phyloP scores from a whole-genome alignment of 23 tunicate species.

The Styela clava region DNA sequence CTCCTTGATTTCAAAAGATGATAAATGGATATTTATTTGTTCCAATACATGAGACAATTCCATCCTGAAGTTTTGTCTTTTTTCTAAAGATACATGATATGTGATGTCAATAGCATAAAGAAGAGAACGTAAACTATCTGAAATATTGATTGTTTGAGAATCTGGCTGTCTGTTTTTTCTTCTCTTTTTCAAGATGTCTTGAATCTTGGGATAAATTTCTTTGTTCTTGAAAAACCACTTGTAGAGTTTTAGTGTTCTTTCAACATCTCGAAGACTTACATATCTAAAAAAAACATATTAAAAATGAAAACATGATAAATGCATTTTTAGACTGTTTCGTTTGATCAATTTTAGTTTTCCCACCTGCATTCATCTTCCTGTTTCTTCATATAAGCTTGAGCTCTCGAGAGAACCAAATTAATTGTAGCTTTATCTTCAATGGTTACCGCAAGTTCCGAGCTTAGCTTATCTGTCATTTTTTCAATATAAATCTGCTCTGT shows the following conservation, averaged over 20 bases:
- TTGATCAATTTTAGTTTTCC: not conserved
- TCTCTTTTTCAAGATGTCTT: too few relatives aligned
- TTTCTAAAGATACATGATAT: conserved; percentile 54
- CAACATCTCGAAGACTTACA: conserved; percentile 48
- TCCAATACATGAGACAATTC: not conserved
- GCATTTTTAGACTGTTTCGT: too few relatives aligned
- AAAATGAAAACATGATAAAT: too few relatives aligned
- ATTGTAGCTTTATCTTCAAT: not conserved
- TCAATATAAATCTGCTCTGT: conserved; percentile 47
- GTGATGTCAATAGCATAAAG: conserved; percentile 48
- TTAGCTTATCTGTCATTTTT: conserved; percentile 32
- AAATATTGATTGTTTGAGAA: not conserved
- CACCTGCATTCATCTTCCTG: conserved; percentile 41
- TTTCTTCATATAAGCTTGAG: conserved; percentile 40
- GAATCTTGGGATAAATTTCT: not conserved
- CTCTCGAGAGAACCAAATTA: not conserved
- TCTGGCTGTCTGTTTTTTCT: not conserved
- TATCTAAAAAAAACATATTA: not conserved
- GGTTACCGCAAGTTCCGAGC: not conserved
- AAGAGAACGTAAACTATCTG: conserved; percentile 20
- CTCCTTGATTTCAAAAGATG: not conserved
- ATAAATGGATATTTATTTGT: conserved; percentile 11
- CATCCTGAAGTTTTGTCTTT: conserved; percentile 38
- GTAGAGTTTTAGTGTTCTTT: conserved; percentile 36
- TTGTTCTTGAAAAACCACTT: conserved; percentile 38